Conservation (phyloP, 1,140 invertebrate species). For the Medauroidea extradentata region DNA sequence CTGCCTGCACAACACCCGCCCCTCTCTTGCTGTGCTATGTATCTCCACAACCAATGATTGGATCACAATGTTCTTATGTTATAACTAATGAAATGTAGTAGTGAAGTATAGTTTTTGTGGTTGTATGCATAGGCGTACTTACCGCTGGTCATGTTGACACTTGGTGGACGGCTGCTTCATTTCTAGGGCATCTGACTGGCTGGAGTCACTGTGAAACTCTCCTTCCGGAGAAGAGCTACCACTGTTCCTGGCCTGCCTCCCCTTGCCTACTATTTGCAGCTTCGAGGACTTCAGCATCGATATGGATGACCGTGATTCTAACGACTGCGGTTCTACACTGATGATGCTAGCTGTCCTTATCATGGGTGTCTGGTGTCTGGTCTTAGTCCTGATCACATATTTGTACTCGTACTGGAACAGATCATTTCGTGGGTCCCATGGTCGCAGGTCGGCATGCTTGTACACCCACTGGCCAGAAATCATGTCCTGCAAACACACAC, state of each 20-base stretch:
- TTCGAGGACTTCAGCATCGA: conserved; percentile 47
- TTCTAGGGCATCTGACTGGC: conserved; percentile 41
- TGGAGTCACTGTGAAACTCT: conserved; percentile 45
- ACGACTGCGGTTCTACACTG: conserved; percentile 50
- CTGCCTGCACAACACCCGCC: too few relatives aligned
- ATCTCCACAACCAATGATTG: too few relatives aligned
- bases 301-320: conserved; percentile 45
- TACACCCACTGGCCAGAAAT: conserved; percentile 70
- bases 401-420: conserved; percentile 73
- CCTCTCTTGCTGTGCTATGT: too few relatives aligned
- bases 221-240: conserved; percentile 46
- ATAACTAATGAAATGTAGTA: too few relatives aligned
- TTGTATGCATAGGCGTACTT: too few relatives aligned
- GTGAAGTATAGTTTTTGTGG: too few relatives aligned
- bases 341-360: conserved; percentile 58
- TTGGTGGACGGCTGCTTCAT: background rate
- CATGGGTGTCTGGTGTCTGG: conserved; percentile 65
- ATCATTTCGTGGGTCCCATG: conserved; percentile 81
- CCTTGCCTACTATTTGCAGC: conserved; percentile 39
- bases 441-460: conserved; percentile 65
- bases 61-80: too few relatives aligned
- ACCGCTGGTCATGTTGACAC: background rate
- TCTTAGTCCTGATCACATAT: conserved; percentile 66
- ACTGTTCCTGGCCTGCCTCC: conserved; percentile 40
- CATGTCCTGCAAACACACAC: conserved; percentile 45